Conservation (phyloP, 2,797 vertebrate genomes). For the Manis javanica region DNA sequence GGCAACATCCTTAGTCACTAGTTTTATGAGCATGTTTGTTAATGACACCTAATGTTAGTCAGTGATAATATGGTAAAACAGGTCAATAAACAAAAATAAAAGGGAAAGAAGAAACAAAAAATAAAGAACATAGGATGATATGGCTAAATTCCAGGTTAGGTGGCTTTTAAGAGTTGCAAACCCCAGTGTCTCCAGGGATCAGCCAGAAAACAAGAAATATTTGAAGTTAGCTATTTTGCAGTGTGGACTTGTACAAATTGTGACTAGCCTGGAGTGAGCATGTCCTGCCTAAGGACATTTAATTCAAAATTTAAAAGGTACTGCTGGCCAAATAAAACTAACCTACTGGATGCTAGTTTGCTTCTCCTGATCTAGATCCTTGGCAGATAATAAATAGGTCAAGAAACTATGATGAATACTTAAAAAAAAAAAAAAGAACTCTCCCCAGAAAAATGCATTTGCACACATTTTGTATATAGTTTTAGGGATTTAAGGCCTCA, state of each 20-base stretch:
- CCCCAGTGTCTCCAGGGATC: constrained; percentile 2
- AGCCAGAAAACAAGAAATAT: not conserved
- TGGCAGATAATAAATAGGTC: not conserved
- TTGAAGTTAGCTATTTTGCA: not conserved
- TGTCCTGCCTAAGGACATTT: not conserved
- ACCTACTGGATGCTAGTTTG: not conserved
- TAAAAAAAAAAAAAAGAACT: not conserved
- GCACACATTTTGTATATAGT: not conserved
- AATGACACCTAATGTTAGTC: not conserved
- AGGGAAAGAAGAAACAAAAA: not conserved
- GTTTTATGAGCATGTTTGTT: not conserved
- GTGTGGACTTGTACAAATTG: not conserved
- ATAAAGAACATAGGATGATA: not conserved
- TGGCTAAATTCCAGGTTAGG: not conserved
- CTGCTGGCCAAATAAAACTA: not conserved
- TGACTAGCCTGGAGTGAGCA: not conserved
- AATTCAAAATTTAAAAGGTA: not conserved
- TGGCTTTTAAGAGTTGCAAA: not conserved
- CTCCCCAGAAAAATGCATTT: not conserved
- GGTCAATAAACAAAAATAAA: not conserved
- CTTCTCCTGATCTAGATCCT: not conserved
- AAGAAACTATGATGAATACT: not conserved
- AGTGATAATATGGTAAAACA: not conserved
- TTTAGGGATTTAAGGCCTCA: not conserved
- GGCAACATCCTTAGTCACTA: not conserved